Base-by-base conservation (phyloP, 2,797 vertebrate species). In the Etheostoma nigrum region DNA sequence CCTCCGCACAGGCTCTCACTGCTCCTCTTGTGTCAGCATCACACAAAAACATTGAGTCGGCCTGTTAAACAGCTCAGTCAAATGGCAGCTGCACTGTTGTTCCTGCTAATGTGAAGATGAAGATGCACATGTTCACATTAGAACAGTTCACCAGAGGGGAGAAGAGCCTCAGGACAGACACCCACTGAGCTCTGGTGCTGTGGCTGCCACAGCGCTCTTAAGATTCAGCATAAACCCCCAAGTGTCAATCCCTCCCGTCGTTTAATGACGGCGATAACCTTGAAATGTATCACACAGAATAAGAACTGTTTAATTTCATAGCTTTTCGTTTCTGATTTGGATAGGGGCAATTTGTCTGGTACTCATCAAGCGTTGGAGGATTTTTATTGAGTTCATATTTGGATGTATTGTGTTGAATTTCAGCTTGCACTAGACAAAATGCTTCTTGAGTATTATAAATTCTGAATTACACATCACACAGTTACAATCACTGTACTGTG, bases 241-340 rank as follows among this genome's bases (percentile, higher is more conserved):
- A 67, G 74, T 84, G 76, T 75, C 72, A 19, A 74, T 27, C 67
- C 70, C 68, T 67, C 54, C 73, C 27, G 53, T 44, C 63, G 25
- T 77, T 90, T 85, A 91, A 87, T 86, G 75, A 73, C 19, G 8
- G 55, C 65, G 65, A 89, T 86, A 91, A 88, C 85, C 86, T 86
- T 86, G 82, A 81, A 76, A 81, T 51, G 60, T 63, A 78, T 85
- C 69, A 76, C 67, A 82, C 68, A 18, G 62, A 74, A 58, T 45
- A 78, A 79, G 69, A 87, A 82, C 23, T 69, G 66, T 72, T 84
- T 79, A 66, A 89, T 80, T 90, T 79, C 74, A 83, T 47, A 66
- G 72, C 51, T 64, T 64, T 86, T 64, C 63, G 45, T 69, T 25
- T 51, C 63, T 55, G 74, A 84, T 87, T 79, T 86, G 79, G 63